Evolutionary conservation across 1,140 invertebrate species (phyloP).

Genomic region (Lepidurus apus): DNA sequence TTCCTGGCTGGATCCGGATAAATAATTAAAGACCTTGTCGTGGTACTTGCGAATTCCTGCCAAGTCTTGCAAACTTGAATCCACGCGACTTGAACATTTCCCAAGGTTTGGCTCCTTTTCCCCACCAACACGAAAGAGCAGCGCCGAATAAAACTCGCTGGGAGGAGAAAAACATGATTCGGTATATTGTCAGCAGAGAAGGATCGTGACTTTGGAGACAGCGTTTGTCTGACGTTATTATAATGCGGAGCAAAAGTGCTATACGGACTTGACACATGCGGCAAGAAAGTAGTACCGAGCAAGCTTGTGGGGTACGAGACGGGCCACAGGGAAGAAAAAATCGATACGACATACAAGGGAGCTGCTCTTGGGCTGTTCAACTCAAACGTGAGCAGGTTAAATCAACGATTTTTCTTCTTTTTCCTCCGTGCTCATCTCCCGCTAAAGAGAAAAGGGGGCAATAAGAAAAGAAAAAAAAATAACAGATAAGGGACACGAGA

Average conservation of each 20-base stretch:
- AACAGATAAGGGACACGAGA: too few species aligned
- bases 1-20: neutral
- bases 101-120: neutral
- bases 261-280: neutral
- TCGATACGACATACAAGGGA: slow-evolving; percentile 6
- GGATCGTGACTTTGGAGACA: neutral
- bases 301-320: neutral
- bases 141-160: too few species aligned
- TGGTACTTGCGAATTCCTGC: neutral
- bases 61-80: slow-evolving; percentile 5
- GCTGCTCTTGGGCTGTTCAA: neutral
- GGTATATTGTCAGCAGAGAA: too few species aligned
- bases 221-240: neutral
- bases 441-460: too few species aligned
- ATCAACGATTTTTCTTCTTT: neutral
- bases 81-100: neutral
- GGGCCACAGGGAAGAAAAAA: neutral
- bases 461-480: too few species aligned
- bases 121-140: neutral
- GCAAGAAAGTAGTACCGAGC: neutral
- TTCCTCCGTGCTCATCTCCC: neutral
- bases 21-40: neutral
- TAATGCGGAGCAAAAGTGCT: neutral
- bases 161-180: too few species aligned
- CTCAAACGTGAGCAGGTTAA: slow-evolving; percentile 21